Percentiles rank a stretch among this genome's conserved stretches.
Evolutionary conservation across 2,888 invertebrate species (phyloP).

Genomic region (Ernsta delagoae): DNA sequence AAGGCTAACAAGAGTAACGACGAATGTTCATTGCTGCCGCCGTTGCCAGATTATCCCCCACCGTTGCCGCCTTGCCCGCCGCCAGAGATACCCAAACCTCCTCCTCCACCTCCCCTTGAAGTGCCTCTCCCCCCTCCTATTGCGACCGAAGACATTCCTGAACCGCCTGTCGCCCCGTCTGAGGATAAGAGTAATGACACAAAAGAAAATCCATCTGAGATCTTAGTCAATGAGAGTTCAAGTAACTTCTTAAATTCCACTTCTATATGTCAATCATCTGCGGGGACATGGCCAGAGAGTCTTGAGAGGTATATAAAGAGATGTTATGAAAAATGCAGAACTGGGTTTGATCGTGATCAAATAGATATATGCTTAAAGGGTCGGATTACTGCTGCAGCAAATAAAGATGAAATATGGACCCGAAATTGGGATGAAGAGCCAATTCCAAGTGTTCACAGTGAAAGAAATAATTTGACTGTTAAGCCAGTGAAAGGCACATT

Average conservation of each 20-base stretch:
- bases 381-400: slow-evolving; percentile 95
- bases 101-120: slow-evolving; percentile 65
- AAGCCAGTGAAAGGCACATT: slow-evolving; percentile 85
- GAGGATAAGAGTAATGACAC: slow-evolving; percentile 52
- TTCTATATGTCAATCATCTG: slow-evolving; percentile 62
- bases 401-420: slow-evolving; percentile 93
- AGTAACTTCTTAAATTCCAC: slow-evolving; percentile 66
- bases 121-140: slow-evolving; percentile 77
- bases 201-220: slow-evolving; percentile 51
- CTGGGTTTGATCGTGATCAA: slow-evolving; percentile 95
- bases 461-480: slow-evolving; percentile 87
- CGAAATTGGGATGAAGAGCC: slow-evolving; percentile 98
- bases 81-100: slow-evolving; percentile 71
- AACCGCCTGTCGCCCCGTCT: slow-evolving; percentile 51
- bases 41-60: slow-evolving; percentile 84
- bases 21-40: slow-evolving; percentile 64
- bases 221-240: slow-evolving; percentile 58
- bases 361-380: slow-evolving; percentile 97
- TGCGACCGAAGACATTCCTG: slow-evolving; percentile 71
- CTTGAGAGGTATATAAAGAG: slow-evolving; percentile 95
- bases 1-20: slow-evolving; percentile 86
- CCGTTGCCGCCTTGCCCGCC: slow-evolving; percentile 81
- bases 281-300: slow-evolving; percentile 91
- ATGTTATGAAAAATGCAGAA: slow-evolving; percentile 96
- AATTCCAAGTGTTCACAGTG: slow-evolving; percentile 94